phyloP scores from a whole-genome alignment of 2,797 vertebrate species.

The Lepilemur ruficaudatus region DNA sequence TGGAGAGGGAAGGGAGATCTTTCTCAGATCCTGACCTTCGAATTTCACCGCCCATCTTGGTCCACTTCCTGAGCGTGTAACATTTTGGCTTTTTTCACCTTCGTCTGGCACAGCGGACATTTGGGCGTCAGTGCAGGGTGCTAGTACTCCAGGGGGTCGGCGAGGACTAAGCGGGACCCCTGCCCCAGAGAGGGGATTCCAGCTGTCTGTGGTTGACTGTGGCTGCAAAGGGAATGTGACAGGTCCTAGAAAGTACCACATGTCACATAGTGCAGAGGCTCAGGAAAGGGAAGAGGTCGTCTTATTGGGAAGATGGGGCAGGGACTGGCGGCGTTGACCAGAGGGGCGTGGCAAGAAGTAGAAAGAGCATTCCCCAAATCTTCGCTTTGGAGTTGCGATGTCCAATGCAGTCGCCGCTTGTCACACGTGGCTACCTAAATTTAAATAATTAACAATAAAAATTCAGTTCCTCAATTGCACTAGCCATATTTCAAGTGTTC shows the following conservation, averaged over 20 bases:
- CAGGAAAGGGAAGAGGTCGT: background rate
- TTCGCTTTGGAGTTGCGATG: background rate
- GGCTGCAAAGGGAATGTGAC: background rate
- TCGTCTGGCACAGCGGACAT: background rate
- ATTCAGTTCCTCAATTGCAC: background rate
- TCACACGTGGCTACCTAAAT: background rate
- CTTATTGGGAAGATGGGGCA: background rate
- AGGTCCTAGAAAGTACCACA: accelerated
- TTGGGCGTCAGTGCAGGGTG: background rate
- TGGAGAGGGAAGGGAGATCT: background rate
- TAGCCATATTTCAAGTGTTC: background rate
- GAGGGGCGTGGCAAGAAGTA: accelerated
- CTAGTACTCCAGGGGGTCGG: background rate
- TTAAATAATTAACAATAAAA: background rate
- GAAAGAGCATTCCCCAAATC: background rate
- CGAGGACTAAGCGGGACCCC: background rate
- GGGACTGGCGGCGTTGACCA: background rate
- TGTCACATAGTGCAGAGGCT: accelerated
- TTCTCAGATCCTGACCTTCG: background rate
- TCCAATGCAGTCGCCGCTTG: no score
- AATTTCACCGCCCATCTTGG: background rate
- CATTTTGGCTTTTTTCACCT: background rate
- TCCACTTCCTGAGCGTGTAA: background rate
- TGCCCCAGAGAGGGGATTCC: accelerated
- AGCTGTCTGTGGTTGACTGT: background rate